Conservation (phyloP, 2,113 vertebrate genomes). For the Egretta garzetta region DNA sequence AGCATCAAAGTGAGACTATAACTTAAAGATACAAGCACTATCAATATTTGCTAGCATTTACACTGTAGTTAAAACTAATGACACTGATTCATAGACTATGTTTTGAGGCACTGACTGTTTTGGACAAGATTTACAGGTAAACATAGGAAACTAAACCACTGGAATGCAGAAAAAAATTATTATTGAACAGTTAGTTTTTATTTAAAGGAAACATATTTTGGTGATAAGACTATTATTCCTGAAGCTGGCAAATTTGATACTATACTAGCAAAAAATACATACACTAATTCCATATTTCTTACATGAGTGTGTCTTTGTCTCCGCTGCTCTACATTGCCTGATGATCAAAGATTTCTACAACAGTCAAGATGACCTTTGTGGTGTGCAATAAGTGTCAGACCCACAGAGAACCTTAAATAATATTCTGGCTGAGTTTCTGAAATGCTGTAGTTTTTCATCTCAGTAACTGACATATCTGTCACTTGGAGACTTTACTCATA, state of each 20-base stretch:
- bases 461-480: neutral
- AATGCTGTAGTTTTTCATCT: neutral
- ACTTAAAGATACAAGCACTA: neutral
- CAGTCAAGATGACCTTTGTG: neutral
- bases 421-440: neutral
- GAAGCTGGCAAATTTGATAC: neutral
- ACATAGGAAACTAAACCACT: neutral
- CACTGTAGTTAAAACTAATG: neutral
- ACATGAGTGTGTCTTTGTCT: neutral
- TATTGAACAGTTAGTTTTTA: neutral
- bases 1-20: neutral
- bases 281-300: neutral
- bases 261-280: neutral
- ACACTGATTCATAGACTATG: neutral
- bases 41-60: neutral
- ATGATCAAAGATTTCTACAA: neutral
- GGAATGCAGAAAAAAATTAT: neutral
- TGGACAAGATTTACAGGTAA: neutral
- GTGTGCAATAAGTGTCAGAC: neutral
- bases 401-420: neutral
- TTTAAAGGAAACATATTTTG: neutral
- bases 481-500: neutral
- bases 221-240: neutral
- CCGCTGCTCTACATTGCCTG: neutral
- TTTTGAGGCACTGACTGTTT: neutral